phyloP scores from a whole-genome alignment of 2,113 vertebrate genomes.

The Brienomyrus brachyistius region DNA sequence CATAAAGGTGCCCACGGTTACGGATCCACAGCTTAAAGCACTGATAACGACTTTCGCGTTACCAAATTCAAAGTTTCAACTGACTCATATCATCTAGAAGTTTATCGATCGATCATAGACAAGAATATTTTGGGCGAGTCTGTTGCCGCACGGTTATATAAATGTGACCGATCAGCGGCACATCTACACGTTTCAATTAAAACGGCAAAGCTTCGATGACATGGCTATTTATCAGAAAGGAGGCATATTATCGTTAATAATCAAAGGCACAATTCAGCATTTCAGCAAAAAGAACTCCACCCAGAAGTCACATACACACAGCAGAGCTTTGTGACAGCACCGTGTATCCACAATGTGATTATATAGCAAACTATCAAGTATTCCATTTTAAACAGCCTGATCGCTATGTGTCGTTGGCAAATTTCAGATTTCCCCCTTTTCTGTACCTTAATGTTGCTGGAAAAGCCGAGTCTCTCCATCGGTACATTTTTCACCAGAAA shows the following conservation, averaged over 20 bases:
- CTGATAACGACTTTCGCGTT: neutral
- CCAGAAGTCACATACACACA: neutral
- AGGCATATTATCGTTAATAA: neutral
- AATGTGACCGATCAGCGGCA: neutral
- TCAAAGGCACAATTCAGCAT: neutral
- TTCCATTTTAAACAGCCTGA: neutral
- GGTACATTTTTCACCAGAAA: slow-evolving; percentile 30
- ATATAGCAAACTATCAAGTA: neutral
- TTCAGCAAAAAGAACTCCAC: neutral
- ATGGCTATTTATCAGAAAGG: neutral
- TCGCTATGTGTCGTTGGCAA: neutral
- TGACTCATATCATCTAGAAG: neutral
- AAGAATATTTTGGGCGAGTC: neutral
- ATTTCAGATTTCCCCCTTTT: neutral
- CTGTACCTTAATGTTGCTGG: neutral
- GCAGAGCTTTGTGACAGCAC: neutral
- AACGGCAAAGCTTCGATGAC: neutral
- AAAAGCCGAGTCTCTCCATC: slow-evolving; percentile 25
- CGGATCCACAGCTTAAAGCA: neutral
- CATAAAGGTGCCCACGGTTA: neutral
- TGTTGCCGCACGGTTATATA: neutral
- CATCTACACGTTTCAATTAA: neutral
- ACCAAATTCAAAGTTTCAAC: neutral
- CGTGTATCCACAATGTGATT: neutral
- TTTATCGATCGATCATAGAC: neutral